phyloP scores from a whole-genome alignment of 2,113 vertebrate species.

The Corythornis vintsioides region DNA sequence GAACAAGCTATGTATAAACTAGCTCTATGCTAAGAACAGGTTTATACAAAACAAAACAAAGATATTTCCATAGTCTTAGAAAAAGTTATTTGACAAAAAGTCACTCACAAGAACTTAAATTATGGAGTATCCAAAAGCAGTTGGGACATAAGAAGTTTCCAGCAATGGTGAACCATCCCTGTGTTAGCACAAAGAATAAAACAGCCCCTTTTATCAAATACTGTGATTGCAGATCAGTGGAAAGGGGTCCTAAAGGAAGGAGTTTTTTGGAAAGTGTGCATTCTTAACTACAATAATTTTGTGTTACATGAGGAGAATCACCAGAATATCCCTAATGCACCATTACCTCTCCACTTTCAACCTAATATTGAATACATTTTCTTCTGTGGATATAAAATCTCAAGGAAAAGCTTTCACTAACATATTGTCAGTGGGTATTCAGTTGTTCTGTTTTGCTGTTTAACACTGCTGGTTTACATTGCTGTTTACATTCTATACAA shows the following conservation, averaged over 20 bases:
- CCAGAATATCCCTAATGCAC: not conserved
- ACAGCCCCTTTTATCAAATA: not conserved
- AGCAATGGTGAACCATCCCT: not conserved
- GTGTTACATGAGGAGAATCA: not conserved
- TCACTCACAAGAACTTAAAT: not conserved
- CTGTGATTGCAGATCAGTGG: not conserved
- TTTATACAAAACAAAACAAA: not conserved
- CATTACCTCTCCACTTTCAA: not conserved
- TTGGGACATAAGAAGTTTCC: not conserved
- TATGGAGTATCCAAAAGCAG: not conserved
- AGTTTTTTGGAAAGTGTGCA: not conserved
- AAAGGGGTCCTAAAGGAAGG: not conserved
- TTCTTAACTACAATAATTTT: not conserved
- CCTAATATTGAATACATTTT: not conserved
- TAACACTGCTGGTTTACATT: too few species aligned
- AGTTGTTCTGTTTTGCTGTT: too few species aligned
- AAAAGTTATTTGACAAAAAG: not conserved
- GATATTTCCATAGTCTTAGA: not conserved
- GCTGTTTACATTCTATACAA: too few species aligned
- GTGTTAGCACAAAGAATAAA: not conserved
- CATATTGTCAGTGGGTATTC: too few species aligned
- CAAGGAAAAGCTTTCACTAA: not conserved
- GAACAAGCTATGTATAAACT: not conserved
- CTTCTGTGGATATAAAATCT: not conserved
- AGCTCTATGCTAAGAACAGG: not conserved